phyloP scores from a whole-genome alignment of 2,113 vertebrate species.

The Psilopogon haemacephalus region DNA sequence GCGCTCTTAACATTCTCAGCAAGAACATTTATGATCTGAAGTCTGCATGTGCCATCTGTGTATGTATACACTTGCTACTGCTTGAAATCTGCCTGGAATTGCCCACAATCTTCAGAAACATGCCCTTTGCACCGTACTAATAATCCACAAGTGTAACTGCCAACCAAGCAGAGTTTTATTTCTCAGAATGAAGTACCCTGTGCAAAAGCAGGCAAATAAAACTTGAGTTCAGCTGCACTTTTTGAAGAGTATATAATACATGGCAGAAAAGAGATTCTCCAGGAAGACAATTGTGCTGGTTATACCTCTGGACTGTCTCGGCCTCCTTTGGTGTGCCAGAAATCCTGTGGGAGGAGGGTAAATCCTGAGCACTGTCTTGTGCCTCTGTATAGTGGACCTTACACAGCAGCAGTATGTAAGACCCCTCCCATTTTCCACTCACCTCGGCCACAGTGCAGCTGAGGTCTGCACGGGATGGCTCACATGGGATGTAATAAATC shows the following conservation, averaged over 20 bases:
- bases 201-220: not conserved
- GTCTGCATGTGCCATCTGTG: not conserved
- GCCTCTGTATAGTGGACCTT: rapidly evolving
- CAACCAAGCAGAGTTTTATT: not conserved
- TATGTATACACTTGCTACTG: not conserved
- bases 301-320: not conserved
- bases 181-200: not conserved
- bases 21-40: not conserved
- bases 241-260: not conserved
- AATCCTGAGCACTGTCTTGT: not conserved
- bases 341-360: not conserved
- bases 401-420: rapidly evolving
- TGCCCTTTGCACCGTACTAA: not conserved
- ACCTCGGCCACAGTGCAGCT: rapidly evolving
- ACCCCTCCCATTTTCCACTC: not conserved
- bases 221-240: not conserved
- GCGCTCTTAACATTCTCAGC: not conserved
- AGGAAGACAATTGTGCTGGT: not conserved
- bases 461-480: no score
- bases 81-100: not conserved
- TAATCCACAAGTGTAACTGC: not conserved
- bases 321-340: not conserved
- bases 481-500: not conserved
- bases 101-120: not conserved
- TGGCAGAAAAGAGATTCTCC: not conserved